Percentiles rank a stretch among this genome's conserved stretches.
Evolutionary conservation across 2,888 invertebrate genomes (phyloP).

Genomic region (Synergus japonicus): DNA sequence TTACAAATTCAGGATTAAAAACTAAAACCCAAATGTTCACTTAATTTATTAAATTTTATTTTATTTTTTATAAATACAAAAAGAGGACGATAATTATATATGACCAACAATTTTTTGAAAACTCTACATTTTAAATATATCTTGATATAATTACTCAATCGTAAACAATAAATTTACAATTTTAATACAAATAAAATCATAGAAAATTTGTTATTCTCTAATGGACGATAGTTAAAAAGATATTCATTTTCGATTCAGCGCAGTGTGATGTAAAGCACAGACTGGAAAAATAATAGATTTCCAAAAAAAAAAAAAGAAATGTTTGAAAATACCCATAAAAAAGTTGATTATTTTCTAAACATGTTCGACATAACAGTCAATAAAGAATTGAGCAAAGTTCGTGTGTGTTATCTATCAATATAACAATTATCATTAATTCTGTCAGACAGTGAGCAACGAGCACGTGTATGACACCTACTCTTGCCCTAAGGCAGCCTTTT

Average conservation of each 20-base stretch:
- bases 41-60: background rate
- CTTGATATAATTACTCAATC: slow-evolving; percentile 21
- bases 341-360: background rate
- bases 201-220: slow-evolving; percentile 11
- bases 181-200: slow-evolving; percentile 11
- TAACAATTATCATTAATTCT: slow-evolving; percentile 34
- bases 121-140: slow-evolving; percentile 6
- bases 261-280: background rate
- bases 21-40: background rate
- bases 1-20: slow-evolving; percentile 2
- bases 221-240: background rate
- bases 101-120: background rate
- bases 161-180: background rate
- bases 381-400: slow-evolving; percentile 36
- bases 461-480: slow-evolving; percentile 23
- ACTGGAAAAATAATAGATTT: slow-evolving; percentile 10
- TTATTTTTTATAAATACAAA: background rate
- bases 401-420: slow-evolving; percentile 21
- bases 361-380: background rate
- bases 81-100: background rate
- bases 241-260: background rate
- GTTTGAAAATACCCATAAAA: slow-evolving; percentile 4
- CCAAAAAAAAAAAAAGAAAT: background rate
- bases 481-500: slow-evolving; percentile 15
- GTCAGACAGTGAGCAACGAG: slow-evolving; percentile 34